Evolutionary conservation across 2,888 invertebrate species (phyloP).

Genomic region (Pyrgus malvae): DNA sequence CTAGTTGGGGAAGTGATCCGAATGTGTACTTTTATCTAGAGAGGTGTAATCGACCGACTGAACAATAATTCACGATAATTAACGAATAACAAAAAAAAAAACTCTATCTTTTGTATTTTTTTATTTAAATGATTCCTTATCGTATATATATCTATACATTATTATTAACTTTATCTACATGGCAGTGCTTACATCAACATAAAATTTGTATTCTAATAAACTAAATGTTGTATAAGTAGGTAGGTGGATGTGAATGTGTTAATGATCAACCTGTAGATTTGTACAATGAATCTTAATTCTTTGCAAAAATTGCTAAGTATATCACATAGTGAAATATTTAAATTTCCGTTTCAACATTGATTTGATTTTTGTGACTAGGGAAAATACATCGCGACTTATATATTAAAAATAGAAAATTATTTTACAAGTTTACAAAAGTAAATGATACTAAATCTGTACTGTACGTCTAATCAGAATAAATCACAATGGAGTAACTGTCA

Average conservation of each 20-base stretch:
- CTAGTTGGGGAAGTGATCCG: no score
- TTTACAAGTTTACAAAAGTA: background rate
- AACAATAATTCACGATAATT: no score
- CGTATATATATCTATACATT: slow-evolving; percentile 34
- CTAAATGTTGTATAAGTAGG: background rate
- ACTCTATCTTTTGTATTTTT: slow-evolving; percentile 31
- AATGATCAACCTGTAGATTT: background rate
- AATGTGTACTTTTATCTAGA: no score
- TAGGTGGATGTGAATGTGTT: slow-evolving; percentile 2
- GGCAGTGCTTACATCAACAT: slow-evolving; percentile 64
- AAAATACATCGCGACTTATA: slow-evolving; percentile 25
- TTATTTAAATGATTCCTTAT: slow-evolving; percentile 46
- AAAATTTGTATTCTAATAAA: background rate
- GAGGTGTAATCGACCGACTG: no score
- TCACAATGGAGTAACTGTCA: background rate
- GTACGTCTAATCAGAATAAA: background rate
- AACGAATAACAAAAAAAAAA: no score
- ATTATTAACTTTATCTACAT: slow-evolving; percentile 66
- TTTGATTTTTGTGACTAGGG: slow-evolving; percentile 34
- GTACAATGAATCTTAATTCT: background rate
- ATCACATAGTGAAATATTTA: no score
- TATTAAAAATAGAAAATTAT: background rate
- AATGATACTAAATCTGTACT: background rate
- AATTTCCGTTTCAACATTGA: background rate
- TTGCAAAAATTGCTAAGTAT: background rate